phyloP scores from a whole-genome alignment of 2,113 vertebrate species.

The Pachypanchax playfairii region DNA sequence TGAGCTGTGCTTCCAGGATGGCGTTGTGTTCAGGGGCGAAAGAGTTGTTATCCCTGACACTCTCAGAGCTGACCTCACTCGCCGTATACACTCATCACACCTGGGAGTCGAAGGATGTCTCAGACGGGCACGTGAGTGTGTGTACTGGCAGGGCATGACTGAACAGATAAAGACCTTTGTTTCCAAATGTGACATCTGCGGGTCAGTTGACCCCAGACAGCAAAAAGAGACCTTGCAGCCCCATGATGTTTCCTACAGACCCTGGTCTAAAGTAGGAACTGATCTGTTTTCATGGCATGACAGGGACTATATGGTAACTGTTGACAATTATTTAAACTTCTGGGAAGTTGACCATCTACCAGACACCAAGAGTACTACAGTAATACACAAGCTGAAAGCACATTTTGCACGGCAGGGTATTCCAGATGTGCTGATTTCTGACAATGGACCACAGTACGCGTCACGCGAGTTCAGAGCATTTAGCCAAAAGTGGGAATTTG shows the following conservation, averaged over 20 bases:
- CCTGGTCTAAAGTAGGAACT: too few relatives aligned
- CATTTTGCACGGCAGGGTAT: neutral
- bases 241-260: slow-evolving; percentile 4
- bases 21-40: neutral
- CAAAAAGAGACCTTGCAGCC: neutral
- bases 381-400: neutral
- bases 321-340: neutral
- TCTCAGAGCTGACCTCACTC: neutral
- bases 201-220: neutral
- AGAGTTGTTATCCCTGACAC: neutral
- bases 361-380: slow-evolving; percentile 2
- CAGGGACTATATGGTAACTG: neutral
- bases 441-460: neutral
- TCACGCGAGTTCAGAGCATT: neutral
- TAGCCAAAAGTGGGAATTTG: too few relatives aligned
- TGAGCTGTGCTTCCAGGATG: neutral
- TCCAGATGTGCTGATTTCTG: neutral
- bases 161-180: neutral
- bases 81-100: neutral
- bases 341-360: neutral
- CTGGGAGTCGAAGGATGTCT: slow-evolving; percentile 1
- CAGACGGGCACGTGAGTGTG: neutral
- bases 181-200: neutral
- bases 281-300: slow-evolving; percentile 2
- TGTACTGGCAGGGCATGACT: neutral